Base-by-base conservation (phyloP, 2,113 vertebrate species). In the Rallus limicola region DNA sequence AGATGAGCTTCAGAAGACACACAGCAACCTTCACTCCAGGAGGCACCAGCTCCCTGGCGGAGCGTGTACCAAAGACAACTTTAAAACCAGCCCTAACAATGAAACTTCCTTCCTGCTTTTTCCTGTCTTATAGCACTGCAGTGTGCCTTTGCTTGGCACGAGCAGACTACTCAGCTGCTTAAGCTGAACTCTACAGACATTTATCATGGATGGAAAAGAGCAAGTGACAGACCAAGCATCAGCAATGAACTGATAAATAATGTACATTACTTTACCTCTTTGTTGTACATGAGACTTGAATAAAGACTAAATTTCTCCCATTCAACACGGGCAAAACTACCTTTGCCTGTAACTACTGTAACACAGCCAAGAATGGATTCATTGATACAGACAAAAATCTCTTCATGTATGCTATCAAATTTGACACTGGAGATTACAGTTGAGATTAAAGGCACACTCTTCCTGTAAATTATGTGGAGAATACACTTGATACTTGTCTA, bases 1-100 rank as follows among this genome's bases (percentile, higher is more conserved):
- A 63, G 46, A 75, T 13, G n/a, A 88, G 36, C 24, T 77, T 88
- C 64, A 59, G 64, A 88, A 88, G 42, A 34, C 25, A 34, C 3
- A 18, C 15, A 86, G 26, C 34, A 83, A 78, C 25, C 20, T 72
- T 76, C 16, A 63, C 28, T 59, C 36, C 62, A 75, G 62, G 21
- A 93, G 24, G 23, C 20, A 91, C 0, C 2, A 71, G 36, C 48
- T 55, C 2, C 18, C 14, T 40, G 53, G 23, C 0, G 64, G 7
- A 53, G 19, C 1, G 0, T 0, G 0, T 29, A 68, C 9, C 52
- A 60, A 70, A 63, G 40, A 53, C 40, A 58, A 46, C 40, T 83
- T 58, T 50, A 67, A 80, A n/a, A 76, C 2, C 13, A 25, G 28
- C 23, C 23, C 26, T 36, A 60, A 79, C 18, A 75, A 58, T 4